Conservation (phyloP, 2,113 vertebrate species). For the Lethenteron camtschaticum region DNA sequence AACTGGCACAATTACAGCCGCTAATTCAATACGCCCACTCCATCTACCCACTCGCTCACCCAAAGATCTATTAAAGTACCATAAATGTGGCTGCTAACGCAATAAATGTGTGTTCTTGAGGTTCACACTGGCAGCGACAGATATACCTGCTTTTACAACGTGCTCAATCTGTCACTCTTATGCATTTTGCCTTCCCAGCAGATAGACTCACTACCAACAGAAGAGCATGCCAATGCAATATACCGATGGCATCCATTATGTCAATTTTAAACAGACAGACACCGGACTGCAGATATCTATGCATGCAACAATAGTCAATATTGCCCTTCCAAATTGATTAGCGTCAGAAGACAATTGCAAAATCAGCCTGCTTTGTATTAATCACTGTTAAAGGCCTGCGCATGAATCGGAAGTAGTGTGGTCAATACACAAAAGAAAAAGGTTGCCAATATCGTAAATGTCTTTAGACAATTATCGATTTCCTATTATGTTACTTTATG, state of each 20-base stretch:
- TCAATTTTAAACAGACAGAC: background rate
- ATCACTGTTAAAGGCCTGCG: too few relatives aligned
- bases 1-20: slow-evolving; percentile 3
- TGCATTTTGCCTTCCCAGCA: background rate
- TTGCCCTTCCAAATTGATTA: too few relatives aligned
- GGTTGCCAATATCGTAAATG: too few relatives aligned
- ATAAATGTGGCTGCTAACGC: slow-evolving; percentile 3
- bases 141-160: too few relatives aligned
- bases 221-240: background rate
- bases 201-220: background rate
- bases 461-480: too few relatives aligned
- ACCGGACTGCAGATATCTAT: background rate
- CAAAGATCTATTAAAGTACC: background rate
- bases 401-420: too few relatives aligned
- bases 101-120: background rate
- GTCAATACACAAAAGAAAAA: too few relatives aligned
- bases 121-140: background rate
- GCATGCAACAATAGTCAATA: too few relatives aligned
- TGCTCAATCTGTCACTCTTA: too few relatives aligned
- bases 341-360: too few relatives aligned
- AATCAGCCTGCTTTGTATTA: too few relatives aligned
- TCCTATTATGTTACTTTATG: too few relatives aligned
- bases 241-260: background rate
- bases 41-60: background rate
- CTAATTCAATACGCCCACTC: background rate